Evolutionary conservation across 2,113 vertebrate species (phyloP), one percentile per base, ranked within the genome.

Genomic region (Saguinus midas): DNA sequence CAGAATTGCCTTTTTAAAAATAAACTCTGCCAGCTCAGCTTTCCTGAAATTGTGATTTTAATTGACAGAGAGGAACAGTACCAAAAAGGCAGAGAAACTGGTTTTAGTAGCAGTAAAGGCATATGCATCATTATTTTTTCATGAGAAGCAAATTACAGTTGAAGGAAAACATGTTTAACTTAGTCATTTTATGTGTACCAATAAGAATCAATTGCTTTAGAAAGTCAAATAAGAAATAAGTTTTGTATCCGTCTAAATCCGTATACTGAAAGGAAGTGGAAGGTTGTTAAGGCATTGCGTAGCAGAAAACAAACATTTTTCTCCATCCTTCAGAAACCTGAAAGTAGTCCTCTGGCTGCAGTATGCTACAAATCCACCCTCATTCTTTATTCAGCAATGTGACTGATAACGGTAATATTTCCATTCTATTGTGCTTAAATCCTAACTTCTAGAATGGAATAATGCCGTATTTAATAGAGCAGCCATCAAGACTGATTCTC

Each of bases 1-100:
- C 84, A 17, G 2, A 94, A 57, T 40, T 43, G 18, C 76, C 97
- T 97, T 96, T 64, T 45, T 48, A 93, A 85, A 96, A 91, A 73
- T 45, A 68, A 79, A 95, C 52, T 93, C 76, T 93, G 76, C 73
- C 50, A 61, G 25, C 11, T 95, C 37, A 64, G 1, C 50, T 82
- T 96, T 95, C 86, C 76, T 78, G 35, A 79, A 16, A 21, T 70
- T 58, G 52, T 43, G 29, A 57, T 86, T 95, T 93, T 68, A 85
- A 87, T 37, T 1, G 2, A 83, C 86, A 96, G 78, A 78, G 29
- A 82, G 23, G 32, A 91, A 58, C 45, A 25, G 4, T 40, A 50
- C 61, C 73, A 40, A 13, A 85, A 95, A 50, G n/a, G 58, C 50
- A 95, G 73, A 78, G 93, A 66, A 89, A 66, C 25, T 8, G 17